Percentiles rank a stretch among this genome's conserved stretches.
These are phyloP conservation scores for Euborellia annulipes DNA, from an alignment of 1,140 invertebrate species.

Conservation along the genomic window DNA sequence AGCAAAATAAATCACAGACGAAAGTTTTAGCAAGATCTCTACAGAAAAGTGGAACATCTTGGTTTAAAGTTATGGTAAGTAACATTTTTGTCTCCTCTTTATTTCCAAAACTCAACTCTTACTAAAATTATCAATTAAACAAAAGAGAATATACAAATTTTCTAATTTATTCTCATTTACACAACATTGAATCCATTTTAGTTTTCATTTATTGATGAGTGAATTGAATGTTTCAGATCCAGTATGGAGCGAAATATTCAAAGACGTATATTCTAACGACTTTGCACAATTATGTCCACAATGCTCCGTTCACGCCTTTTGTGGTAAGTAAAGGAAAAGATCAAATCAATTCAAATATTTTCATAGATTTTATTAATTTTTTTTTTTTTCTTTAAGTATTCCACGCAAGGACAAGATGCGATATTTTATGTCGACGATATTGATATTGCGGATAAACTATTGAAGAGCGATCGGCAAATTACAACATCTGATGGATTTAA, in stretches of 20 bases:
- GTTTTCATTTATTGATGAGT: too few species aligned
- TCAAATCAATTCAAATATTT: conserved; percentile 8
- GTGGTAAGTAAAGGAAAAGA: conserved; percentile 25
- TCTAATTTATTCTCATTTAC: too few species aligned
- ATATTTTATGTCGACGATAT: conserved; percentile 54
- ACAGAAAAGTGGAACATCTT: too few species aligned
- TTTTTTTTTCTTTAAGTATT: conserved; percentile 28
- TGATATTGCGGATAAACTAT: conserved; percentile 43
- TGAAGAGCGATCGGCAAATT: conserved; percentile 42
- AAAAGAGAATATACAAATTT: too few species aligned
- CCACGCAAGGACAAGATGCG: conserved; percentile 32
- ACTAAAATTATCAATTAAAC: too few species aligned
- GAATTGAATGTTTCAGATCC: conserved; percentile 50
- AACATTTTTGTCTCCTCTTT: too few species aligned
- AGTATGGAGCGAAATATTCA: conserved; percentile 53
- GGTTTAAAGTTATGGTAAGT: too few species aligned
- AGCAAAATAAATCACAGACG: too few species aligned
- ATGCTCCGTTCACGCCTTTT: conserved; percentile 44
- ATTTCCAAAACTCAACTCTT: too few species aligned
- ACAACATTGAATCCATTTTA: too few species aligned
- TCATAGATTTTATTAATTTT: conserved; percentile 13
- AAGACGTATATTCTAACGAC: conserved; percentile 45
- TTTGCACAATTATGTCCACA: conserved; percentile 39
- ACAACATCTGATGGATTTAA: conserved; percentile 40
- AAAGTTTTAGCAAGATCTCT: too few species aligned